Evolutionary conservation across 1,140 invertebrate species (phyloP).

Genomic region (Papilio polyxenes): DNA sequence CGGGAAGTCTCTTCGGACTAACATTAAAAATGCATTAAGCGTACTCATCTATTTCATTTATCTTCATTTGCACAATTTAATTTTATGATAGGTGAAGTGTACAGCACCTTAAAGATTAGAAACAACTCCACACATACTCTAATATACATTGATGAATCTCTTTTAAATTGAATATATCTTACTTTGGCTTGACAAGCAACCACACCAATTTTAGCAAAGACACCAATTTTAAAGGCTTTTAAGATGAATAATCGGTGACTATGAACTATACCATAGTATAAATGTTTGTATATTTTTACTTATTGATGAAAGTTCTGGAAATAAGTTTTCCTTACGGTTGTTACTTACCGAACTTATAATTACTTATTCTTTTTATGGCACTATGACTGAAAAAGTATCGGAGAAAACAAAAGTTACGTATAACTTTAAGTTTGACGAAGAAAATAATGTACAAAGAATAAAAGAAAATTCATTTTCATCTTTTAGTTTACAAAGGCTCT

Average conservation of each 20-base stretch:
- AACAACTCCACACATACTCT: too few relatives aligned
- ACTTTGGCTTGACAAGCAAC: not conserved
- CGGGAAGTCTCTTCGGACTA: conserved; percentile 34
- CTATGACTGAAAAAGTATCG: conserved; percentile 17
- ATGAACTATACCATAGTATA: not conserved
- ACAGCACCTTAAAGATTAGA: not conserved
- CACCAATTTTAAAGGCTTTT: too few relatives aligned
- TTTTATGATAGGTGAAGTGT: not conserved
- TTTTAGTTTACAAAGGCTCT: conserved; percentile 18
- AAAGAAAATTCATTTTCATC: not conserved
- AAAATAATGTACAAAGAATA: not conserved
- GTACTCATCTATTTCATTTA: conserved; percentile 34
- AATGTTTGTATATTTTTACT: not conserved
- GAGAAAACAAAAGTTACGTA: not conserved
- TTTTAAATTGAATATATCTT: not conserved
- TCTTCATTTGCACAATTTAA: conserved; percentile 21
- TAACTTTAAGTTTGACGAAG: not conserved
- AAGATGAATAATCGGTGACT: too few relatives aligned
- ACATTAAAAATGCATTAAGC: conserved; percentile 40
- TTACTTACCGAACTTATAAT: conserved; percentile 9
- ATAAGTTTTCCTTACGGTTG: not conserved
- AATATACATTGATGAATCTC: not conserved
- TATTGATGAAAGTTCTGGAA: not conserved
- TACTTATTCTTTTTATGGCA: conserved; percentile 20
- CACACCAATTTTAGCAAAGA: too few relatives aligned